phyloP scores from a whole-genome alignment of 2,113 vertebrate species.

The Cololabis saira region DNA sequence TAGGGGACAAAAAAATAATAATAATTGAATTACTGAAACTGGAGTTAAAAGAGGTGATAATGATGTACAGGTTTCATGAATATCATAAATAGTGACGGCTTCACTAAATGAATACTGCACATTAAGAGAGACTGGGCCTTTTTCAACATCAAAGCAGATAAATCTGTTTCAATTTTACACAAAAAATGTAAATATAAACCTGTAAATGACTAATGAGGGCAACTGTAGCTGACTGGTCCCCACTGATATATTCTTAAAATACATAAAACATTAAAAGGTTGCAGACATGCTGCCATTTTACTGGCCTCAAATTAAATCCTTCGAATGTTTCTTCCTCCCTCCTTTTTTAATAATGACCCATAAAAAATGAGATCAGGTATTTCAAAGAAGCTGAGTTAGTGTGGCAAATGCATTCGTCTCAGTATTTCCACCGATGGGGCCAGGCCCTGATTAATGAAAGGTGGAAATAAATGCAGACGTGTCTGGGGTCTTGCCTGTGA shows the following conservation, averaged over 20 bases:
- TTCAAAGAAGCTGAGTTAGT: conserved; percentile 65
- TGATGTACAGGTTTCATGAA: too few species aligned
- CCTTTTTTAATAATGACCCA: conserved; percentile 63
- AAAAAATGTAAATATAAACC: neutral
- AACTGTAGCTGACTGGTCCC: neutral
- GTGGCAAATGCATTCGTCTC: conserved; percentile 62
- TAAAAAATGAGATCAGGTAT: conserved; percentile 64
- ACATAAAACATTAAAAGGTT: too few species aligned
- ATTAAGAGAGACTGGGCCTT: neutral
- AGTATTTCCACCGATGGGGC: conserved; percentile 40
- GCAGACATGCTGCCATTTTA: conserved; percentile 17
- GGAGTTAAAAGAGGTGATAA: too few species aligned
- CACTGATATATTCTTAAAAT: neutral
- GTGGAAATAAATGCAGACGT: conserved; percentile 67
- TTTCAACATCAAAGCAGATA: neutral
- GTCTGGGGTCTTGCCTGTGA: conserved; percentile 46
- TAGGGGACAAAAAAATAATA: too few species aligned
- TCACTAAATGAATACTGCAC: too few species aligned
- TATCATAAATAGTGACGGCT: too few species aligned
- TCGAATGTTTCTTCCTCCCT: conserved; percentile 17
- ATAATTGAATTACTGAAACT: too few species aligned
- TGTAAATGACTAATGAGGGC: neutral
- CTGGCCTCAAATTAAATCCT: conserved; percentile 32
- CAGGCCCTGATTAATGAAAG: conserved; percentile 72
- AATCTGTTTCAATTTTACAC: neutral